Evolutionary conservation across 1,140 invertebrate genomes (phyloP), one percentile per base, ranked within the genome.

Genomic region (Zaprionus inermis): DNA sequence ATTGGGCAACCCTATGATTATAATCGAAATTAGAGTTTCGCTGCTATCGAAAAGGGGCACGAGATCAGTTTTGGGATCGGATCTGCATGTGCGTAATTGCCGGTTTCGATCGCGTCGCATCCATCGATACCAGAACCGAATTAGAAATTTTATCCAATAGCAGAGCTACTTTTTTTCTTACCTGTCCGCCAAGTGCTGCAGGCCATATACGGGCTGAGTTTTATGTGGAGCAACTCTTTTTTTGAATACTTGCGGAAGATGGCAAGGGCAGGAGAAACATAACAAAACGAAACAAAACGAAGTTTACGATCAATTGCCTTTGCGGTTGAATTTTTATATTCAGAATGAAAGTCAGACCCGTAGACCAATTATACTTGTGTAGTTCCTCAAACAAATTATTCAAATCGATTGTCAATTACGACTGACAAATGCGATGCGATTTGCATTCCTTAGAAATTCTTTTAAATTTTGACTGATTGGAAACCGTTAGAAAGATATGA

Each of bases 21-120:
- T 73, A 20, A 51, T 32, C 28, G 46, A 78, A 82, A 88, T 85
- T 88, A 76, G 81, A 76, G 79, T 88, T 72, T 58, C 67, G n/a
- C 38, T 44, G 38, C n/a, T 44, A 44, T 44, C n/a, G n/a, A 44
- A 44, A 41, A 44, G 38, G 38, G 38, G 38, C 38, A 44, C 38
- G 38, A 44, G 38, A 44, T 44, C 38, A 44, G 38, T 44, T 22
- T 49, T 3, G 18, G 20, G 20, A 49, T 49, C 44, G 44, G 51
- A 61, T 85, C 59, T 85, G 79, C 82, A 88, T 86, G 82, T 71
- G 76, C 72, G 67, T 86, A 86, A 86, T 86, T 86, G 77, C 68
- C 63, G 49, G 60, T 56, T 68, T 46, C 36, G 22, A 16, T 57
- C 58, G 41, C 44, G 22, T 57, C 63, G 41, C 44, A 72, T 79